Conservation (phyloP, 2,888 invertebrate species). For the Kryphioiulus occultus region DNA sequence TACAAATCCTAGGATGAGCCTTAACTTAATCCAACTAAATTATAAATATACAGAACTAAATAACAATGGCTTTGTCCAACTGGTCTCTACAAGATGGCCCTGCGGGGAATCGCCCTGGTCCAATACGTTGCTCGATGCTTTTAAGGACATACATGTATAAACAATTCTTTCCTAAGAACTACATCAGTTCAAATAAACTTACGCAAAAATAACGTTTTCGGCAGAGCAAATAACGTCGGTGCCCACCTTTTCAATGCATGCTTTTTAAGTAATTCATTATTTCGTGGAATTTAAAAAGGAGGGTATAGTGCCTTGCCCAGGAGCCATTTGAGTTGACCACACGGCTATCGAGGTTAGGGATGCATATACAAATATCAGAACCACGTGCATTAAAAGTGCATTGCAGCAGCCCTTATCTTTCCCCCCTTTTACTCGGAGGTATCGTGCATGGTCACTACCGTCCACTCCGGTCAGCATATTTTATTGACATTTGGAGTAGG, state of each 20-base stretch:
- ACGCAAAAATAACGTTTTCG: background rate
- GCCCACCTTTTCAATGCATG: background rate
- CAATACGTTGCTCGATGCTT: too few species aligned
- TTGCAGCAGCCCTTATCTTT: background rate
- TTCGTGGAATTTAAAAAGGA: background rate
- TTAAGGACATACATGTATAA: background rate
- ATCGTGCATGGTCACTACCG: background rate
- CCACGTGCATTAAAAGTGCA: background rate
- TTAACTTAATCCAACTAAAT: too few species aligned
- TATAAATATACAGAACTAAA: background rate
- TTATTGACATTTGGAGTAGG: background rate
- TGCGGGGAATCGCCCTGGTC: background rate
- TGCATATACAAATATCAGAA: background rate
- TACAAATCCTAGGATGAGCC: too few species aligned
- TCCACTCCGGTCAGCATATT: conserved; percentile 14
- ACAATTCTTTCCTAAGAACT: background rate
- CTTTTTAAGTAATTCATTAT: background rate
- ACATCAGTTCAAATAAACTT: background rate
- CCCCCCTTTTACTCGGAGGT: background rate
- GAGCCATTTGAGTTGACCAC: background rate
- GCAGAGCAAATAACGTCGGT: background rate
- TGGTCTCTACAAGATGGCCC: background rate
- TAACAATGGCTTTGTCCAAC: background rate
- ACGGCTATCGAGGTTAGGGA: background rate
- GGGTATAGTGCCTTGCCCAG: background rate